Conservation (phyloP, 2,888 invertebrate genomes). For the Zaprionus obscuricornis region DNA sequence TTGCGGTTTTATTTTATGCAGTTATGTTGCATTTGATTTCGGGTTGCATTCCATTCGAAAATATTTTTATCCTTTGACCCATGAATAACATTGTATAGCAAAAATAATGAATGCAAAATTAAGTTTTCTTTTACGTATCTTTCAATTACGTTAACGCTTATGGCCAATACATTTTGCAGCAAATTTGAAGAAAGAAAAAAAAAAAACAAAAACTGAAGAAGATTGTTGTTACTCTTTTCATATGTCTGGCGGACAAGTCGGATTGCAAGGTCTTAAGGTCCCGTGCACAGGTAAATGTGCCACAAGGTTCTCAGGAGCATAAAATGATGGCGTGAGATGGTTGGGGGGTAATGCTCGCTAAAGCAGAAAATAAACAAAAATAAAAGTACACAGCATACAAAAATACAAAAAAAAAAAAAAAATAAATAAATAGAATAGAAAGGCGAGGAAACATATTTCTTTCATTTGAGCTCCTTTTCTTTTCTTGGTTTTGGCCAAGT, state of each 20-base stretch:
- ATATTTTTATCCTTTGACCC: too few species aligned
- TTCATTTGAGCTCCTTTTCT: slow-evolving; percentile 14
- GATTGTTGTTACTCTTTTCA: too few species aligned
- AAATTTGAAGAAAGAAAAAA: slow-evolving; percentile 50
- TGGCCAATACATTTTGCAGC: slow-evolving; percentile 18
- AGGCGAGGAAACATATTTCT: slow-evolving; percentile 32
- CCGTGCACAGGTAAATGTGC: slow-evolving; percentile 12
- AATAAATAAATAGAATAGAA: background rate
- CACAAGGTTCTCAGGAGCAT: background rate
- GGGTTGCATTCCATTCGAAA: background rate
- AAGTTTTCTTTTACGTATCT: background rate
- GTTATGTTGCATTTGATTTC: background rate
- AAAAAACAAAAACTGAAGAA: too few species aligned
- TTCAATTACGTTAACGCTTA: slow-evolving; percentile 37
- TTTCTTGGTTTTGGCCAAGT: background rate
- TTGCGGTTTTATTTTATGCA: background rate
- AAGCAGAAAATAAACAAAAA: slow-evolving; percentile 54
- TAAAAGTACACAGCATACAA: slow-evolving; percentile 36
- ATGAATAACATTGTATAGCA: too few species aligned
- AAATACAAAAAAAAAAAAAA: slow-evolving; percentile 3
- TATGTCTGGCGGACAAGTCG: slow-evolving; percentile 3
- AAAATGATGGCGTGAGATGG: too few species aligned
- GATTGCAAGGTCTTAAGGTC: too few species aligned
- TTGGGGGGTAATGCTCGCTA: slow-evolving; percentile 27
- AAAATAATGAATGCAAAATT: background rate